Percentiles rank a stretch among this genome's conserved stretches.
Conservation (phyloP, 2,113 vertebrate genomes). For the Muntiacus muntjak region DNA sequence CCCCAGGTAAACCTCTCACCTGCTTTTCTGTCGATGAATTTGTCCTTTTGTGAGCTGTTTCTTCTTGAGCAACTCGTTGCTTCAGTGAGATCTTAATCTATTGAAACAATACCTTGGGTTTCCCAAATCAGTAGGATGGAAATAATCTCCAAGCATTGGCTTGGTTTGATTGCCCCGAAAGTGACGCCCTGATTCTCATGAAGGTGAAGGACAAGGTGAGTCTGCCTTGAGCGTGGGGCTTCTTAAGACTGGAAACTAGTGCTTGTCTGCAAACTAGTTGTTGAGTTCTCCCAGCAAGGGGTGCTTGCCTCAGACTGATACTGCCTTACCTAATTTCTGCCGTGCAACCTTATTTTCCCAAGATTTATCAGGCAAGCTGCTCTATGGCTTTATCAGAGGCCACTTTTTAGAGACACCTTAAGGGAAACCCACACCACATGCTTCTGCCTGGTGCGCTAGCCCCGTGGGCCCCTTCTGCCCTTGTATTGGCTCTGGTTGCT, state of each 20-base stretch:
- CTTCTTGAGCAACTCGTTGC: not conserved
- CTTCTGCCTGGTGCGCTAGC: not conserved
- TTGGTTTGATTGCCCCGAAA: not conserved
- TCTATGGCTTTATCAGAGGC: not conserved
- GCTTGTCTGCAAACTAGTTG: not conserved
- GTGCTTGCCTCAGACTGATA: not conserved
- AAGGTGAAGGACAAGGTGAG: not conserved
- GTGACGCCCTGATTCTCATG: not conserved
- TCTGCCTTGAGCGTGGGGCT: not conserved
- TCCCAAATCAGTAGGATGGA: not conserved
- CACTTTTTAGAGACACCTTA: not conserved
- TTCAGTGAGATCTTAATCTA: not conserved
- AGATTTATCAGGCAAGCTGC: too few species aligned
- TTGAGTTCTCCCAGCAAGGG: not conserved
- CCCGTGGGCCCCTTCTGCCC: not conserved
- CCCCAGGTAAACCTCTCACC: not conserved
- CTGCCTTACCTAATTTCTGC: not conserved
- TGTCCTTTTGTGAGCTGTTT: not conserved
- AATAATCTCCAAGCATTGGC: not conserved
- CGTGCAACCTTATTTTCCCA: not conserved
- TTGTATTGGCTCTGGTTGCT: not conserved
- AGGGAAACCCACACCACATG: not conserved
- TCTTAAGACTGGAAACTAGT: not conserved
- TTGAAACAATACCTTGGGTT: not conserved
- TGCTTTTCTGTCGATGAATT: not conserved